Evolutionary conservation across 2,797 vertebrate species (phyloP).

Genomic region (Acanthiza pusilla): DNA sequence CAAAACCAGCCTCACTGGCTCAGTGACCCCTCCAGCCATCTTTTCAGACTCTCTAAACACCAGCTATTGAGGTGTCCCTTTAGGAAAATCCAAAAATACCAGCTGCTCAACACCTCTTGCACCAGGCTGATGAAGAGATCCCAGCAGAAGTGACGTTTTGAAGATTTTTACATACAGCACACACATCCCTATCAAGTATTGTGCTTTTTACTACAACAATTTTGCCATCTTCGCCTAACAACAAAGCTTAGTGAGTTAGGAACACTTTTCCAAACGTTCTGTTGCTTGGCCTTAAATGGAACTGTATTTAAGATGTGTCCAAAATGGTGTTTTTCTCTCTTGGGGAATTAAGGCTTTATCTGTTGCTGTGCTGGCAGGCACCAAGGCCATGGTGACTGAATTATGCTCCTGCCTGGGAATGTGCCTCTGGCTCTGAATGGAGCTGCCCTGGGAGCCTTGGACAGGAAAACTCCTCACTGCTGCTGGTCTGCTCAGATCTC

Average conservation of each 20-base stretch:
- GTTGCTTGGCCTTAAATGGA: not conserved
- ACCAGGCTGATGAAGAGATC: not conserved
- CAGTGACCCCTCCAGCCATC: not conserved
- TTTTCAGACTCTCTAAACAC: not conserved
- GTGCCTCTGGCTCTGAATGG: not conserved
- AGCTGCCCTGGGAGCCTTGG: not conserved
- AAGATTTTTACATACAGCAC: not conserved
- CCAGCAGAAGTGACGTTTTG: not conserved
- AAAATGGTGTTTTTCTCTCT: not conserved
- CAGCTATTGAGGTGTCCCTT: not conserved
- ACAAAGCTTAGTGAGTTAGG: not conserved
- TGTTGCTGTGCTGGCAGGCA: not conserved
- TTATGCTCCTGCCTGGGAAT: not conserved
- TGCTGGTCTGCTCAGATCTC: not conserved
- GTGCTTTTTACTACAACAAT: not conserved
- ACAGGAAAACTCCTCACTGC: not conserved
- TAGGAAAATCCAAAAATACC: not conserved
- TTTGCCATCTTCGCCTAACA: not conserved
- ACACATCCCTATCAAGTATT: rapidly evolving
- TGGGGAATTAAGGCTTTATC: not conserved
- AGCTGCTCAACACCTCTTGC: not conserved
- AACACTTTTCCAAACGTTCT: not conserved
- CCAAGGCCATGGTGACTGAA: not conserved
- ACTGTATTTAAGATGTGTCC: not conserved
- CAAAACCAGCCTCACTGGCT: not conserved